Base-by-base conservation (phyloP, 2,888 invertebrate species). In the Lepetodrilus schrolli region DNA sequence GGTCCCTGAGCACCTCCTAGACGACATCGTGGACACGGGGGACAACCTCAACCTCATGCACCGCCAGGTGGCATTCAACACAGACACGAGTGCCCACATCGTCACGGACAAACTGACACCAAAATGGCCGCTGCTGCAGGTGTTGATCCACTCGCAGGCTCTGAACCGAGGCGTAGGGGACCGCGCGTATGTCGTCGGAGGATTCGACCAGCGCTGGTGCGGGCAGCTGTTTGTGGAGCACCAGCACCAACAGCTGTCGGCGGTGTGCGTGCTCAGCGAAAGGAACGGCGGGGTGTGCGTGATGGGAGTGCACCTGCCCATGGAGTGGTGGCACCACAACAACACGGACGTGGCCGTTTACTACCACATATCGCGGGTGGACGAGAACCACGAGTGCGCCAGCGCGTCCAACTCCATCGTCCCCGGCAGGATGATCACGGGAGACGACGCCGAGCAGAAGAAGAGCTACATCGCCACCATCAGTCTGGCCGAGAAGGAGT, bases 61-160 rank as follows among this genome's bases (percentile, higher is more conserved):
- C 68, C 70, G 83, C 49, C 82, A 81, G 49, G 78, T 86, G 47
- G 76, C 83, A 17, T 82, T 81, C 70, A 86, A 88, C 74, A 80
- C 97, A 83, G 97, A 97, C 90, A 95, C 98, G 91, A 96, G 96
- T 48, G 97, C 97, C 4, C 97, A 98, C 90, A 92, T 97, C 74
- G 97, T 98, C n/a, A 94, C 95, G 72, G 92, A 93, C 72, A 95
- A 95, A 86, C 93, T 98, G 72, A 95, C 96, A 0, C 93, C 96
- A 66, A 97, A 97, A 89, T 94, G 95, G 20, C 97, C 98, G 0
- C 95, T 96, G n/a, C 92, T 98, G 47, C 93, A 97, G 75, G 97
- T 98, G 7, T 93, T 98, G 26, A 96, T 98, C 91, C 97, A 98
- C 91, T 95, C 96, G 1, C 83, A 79, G 37, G 83, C 76, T 1